These are phyloP conservation scores for Sebastes cheni DNA, from an alignment of 2,797 vertebrate species.

Conservation along the genomic window DNA sequence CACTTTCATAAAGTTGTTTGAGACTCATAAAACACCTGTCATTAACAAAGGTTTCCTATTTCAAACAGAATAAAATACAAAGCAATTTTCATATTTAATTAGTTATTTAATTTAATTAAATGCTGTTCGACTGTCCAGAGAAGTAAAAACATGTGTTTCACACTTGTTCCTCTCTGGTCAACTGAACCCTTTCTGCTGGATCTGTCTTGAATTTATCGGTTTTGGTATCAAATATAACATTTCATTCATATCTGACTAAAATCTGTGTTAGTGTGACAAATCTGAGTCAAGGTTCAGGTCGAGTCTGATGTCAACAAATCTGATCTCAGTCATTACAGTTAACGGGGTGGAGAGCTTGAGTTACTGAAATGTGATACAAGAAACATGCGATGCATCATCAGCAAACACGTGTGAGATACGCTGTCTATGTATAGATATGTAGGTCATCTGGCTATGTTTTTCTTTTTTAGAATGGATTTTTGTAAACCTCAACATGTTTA, in stretches of 20 bases:
- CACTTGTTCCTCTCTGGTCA: accelerated
- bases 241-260: background rate
- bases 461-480: background rate
- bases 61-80: background rate
- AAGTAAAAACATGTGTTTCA: background rate
- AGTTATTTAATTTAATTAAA: background rate
- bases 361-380: background rate
- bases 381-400: background rate
- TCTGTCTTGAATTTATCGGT: background rate
- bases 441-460: background rate
- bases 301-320: background rate
- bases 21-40: background rate
- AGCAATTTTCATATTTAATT: background rate
- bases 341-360: background rate
- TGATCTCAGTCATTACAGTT: background rate
- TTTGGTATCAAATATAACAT: background rate
- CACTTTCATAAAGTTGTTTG: background rate
- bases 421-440: background rate
- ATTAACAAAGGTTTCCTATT: background rate
- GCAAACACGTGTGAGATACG: background rate
- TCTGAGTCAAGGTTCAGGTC: background rate
- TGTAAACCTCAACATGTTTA: background rate
- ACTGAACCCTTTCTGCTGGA: background rate
- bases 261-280: background rate
- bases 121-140: background rate